Conservation (phyloP, 2,888 invertebrate genomes). For the Philaethria dido region DNA sequence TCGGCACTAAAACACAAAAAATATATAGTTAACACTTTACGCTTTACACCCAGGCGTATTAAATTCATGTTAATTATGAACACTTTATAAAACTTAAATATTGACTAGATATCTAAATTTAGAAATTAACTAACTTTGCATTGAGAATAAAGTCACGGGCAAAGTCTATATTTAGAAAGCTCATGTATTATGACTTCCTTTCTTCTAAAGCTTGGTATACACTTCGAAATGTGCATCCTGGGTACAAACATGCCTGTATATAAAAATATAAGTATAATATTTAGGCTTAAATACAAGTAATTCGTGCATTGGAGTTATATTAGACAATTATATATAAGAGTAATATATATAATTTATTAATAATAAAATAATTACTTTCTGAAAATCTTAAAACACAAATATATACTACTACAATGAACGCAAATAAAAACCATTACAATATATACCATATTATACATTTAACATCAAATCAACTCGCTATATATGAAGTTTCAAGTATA, state of each 20-base stretch:
- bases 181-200: constrained; percentile 28
- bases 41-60: neutral
- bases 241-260: neutral
- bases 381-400: no score
- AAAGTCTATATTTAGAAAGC: constrained; percentile 26
- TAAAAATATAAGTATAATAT: no score
- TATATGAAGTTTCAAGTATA: no score
- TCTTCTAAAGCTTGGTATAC: constrained; percentile 15
- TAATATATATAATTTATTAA: no score
- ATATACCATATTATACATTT: no score
- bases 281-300: no score
- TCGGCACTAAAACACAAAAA: neutral
- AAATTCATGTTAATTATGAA: neutral
- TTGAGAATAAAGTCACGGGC: constrained; percentile 31
- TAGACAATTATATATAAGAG: no score
- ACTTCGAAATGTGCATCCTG: constrained; percentile 17
- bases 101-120: constrained; percentile 10
- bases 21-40: neutral
- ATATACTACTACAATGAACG: no score
- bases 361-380: no score
- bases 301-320: no score
- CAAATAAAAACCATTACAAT: no score
- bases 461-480: no score
- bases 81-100: neutral
- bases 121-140: constrained; percentile 27